These are phyloP conservation scores for Struthio camelus DNA, from an alignment of 2,113 vertebrate genomes.

Conservation along the genomic window DNA sequence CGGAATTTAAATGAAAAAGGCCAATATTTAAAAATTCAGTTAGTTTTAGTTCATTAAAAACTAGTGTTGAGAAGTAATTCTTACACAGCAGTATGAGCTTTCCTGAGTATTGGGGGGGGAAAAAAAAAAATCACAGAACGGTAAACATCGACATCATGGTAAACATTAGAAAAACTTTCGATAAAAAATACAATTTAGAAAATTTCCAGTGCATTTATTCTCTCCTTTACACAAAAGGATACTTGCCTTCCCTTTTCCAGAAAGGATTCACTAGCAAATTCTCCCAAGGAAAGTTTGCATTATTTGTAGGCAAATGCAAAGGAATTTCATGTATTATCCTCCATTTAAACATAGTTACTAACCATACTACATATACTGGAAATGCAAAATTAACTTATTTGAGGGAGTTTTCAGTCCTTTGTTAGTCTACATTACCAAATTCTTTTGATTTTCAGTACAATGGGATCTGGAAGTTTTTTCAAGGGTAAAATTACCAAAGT, in stretches of 20 bases:
- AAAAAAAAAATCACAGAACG: not conserved
- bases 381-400: not conserved
- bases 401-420: not conserved
- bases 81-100: not conserved
- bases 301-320: not conserved
- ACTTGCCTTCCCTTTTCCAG: not conserved
- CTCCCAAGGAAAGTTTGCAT: not conserved
- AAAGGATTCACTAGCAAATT: not conserved
- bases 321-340: not conserved
- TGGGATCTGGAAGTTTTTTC: not conserved
- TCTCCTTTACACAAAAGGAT: not conserved
- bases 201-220: not conserved
- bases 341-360: not conserved
- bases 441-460: not conserved
- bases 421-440: not conserved
- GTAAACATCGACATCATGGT: not conserved
- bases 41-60: not conserved
- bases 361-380: not conserved
- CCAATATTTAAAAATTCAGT: not conserved
- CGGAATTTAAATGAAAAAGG: not conserved
- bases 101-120: fast-evolving
- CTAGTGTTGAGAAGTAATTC: not conserved
- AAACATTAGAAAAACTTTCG: not conserved
- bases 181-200: not conserved
- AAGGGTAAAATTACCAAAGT: not conserved